phyloP scores from a whole-genome alignment of 2,888 invertebrate genomes.

The Platypus cylindrus region DNA sequence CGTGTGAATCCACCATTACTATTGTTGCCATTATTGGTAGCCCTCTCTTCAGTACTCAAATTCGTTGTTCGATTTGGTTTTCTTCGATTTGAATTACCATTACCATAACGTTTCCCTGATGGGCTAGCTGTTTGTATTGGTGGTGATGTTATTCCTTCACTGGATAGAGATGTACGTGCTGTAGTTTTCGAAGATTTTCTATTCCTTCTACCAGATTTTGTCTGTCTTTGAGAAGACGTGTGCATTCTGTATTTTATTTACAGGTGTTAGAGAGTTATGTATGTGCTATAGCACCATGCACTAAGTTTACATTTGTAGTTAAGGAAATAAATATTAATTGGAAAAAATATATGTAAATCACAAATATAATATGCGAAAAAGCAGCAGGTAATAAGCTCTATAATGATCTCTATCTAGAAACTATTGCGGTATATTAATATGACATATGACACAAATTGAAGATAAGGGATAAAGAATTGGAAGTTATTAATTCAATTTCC shows the following conservation, averaged over 20 bases:
- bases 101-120: conserved; percentile 41
- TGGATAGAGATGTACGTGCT: conserved; percentile 55
- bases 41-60: conserved; percentile 24
- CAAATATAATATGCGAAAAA: no score
- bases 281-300: conserved; percentile 16
- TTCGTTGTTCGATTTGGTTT: conserved; percentile 11
- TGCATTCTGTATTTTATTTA: conserved; percentile 36
- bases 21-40: conserved; percentile 16
- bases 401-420: no score
- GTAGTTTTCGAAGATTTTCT: conserved; percentile 23
- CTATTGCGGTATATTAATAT: no score
- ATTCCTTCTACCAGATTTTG: conserved; percentile 33
- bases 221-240: conserved; percentile 29
- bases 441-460: no score
- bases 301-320: conserved; percentile 6
- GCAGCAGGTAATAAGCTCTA: no score
- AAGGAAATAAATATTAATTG: no score
- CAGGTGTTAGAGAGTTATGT: conserved; percentile 29
- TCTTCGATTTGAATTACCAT: conserved; percentile 28
- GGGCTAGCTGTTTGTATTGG: conserved; percentile 31
- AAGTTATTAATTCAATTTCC: no score
- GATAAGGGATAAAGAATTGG: no score
- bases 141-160: no score
- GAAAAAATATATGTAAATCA: no score
- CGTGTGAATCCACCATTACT: conserved; percentile 32